Conservation (phyloP, 2,888 invertebrate genomes). For the Pterobdella sp. region DNA sequence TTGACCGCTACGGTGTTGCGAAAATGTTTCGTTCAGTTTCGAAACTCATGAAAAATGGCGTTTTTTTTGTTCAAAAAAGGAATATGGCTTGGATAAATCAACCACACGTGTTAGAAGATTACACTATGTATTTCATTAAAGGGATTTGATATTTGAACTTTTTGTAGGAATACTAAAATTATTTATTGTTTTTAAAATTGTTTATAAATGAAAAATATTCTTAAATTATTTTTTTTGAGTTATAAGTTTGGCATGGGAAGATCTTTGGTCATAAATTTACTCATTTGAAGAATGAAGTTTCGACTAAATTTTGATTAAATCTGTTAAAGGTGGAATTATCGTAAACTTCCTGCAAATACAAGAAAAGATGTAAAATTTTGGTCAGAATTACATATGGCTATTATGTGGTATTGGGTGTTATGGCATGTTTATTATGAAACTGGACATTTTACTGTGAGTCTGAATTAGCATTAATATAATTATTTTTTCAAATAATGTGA, state of each 20-base stretch:
- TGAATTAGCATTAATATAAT: background rate
- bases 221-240: too few relatives aligned
- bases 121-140: too few relatives aligned
- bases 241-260: too few relatives aligned
- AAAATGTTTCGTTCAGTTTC: conserved; percentile 7
- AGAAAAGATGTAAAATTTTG: background rate
- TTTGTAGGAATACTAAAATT: too few relatives aligned
- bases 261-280: too few relatives aligned
- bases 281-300: too few relatives aligned
- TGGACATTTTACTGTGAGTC: background rate
- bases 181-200: too few relatives aligned
- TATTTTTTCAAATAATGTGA: background rate
- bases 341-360: background rate
- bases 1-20: conserved; percentile 6
- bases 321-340: background rate
- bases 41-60: background rate
- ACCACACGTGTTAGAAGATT: background rate
- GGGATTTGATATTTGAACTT: too few relatives aligned
- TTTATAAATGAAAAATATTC: too few relatives aligned
- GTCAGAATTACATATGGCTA: background rate
- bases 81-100: conserved; percentile 6
- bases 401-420: conserved; percentile 4
- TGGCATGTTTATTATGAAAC: conserved; percentile 4
- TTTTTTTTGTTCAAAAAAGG: background rate
- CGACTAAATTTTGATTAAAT: too few relatives aligned